Evolutionary conservation across 2,888 invertebrate genomes (phyloP), one percentile per base, ranked within the genome.

Genomic region (Andricus quercusramuli): DNA sequence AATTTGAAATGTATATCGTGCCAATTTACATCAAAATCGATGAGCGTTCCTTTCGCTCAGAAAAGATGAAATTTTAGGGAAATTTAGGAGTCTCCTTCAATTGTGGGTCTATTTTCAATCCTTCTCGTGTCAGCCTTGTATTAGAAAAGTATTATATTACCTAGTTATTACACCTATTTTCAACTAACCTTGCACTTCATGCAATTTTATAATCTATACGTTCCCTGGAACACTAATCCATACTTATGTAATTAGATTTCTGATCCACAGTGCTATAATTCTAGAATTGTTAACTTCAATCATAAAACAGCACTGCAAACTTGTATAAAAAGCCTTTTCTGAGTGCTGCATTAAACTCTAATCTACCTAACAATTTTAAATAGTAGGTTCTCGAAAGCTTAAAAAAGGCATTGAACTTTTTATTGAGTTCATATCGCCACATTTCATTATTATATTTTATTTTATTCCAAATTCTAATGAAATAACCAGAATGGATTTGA

Each of bases 81-180:
- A 29, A 47, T 29, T 17, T 29, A 51, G 47, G 17, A 29, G 47
- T 70, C 47, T 51, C 20, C 20, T 70, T 29, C 51, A 47, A 47
- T 47, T 47, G 5, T 17, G 17, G 29, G 47, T 70, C 47, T 70
- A 70, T 51, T 70, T 70, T 70, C 68, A 47, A 70, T 20, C 29
- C 68, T 70, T 29, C 29, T 70, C 47, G 68, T 70, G 68, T 47
- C 47, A 70, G 17, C 25, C 68, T 70, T 44, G 47, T n/a, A 51
- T 70, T 44, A 47, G 68, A 70, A 68, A 70, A 70, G 47, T 51
- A 11, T 70, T 51, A 51, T 51, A 47, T 70, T 70, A 20, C 44
- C 68, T 37, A 2, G 15, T 3, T 3, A 13, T 25, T 25, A 22
- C 22, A 13, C 13, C 25, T 51, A 70, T 70, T 47, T 29, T 25